phyloP scores from a whole-genome alignment of 2,888 invertebrate genomes.

The Zaprionus obscuricornis region DNA sequence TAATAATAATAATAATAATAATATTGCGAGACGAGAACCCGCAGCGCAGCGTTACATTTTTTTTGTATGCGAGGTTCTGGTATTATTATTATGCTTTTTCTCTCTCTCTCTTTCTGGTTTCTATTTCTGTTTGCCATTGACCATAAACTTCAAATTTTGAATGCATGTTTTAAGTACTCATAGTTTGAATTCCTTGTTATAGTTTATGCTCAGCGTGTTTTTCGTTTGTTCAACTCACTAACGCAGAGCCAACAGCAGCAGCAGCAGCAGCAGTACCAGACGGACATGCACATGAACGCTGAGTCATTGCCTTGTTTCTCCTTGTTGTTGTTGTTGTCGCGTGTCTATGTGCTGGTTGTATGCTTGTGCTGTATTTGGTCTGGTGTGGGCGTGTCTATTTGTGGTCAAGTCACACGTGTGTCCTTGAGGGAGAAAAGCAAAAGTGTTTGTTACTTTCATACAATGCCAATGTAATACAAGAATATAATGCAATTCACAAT shows the following conservation, averaged over 20 bases:
- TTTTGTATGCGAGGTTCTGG: not conserved
- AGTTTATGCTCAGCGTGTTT: constrained; percentile 53
- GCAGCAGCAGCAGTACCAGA: no score
- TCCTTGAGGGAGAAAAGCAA: constrained; percentile 64
- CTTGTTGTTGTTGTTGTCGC: constrained; percentile 35
- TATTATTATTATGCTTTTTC: no score
- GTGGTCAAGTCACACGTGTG: constrained; percentile 39
- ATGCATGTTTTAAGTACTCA: constrained; percentile 55
- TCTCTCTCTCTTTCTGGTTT: no score
- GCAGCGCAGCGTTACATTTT: no score
- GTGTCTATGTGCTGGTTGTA: constrained; percentile 18
- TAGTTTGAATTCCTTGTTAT: constrained; percentile 46
- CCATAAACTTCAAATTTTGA: constrained; percentile 63
- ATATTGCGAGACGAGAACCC: no score
- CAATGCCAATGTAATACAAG: constrained; percentile 4
- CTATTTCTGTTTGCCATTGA: constrained; percentile 39
- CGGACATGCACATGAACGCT: constrained; percentile 37
- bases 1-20: no score
- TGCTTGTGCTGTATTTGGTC: no score
- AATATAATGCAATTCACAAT: constrained; percentile 39
- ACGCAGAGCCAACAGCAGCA: no score
- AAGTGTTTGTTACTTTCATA: constrained; percentile 45
- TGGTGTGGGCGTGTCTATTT: constrained; percentile 52
- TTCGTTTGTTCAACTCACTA: constrained; percentile 3
- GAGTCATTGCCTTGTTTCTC: constrained; percentile 51